Evolutionary conservation across 2,797 vertebrate genomes (phyloP).

Genomic region (Triplophysa bombifrons): DNA sequence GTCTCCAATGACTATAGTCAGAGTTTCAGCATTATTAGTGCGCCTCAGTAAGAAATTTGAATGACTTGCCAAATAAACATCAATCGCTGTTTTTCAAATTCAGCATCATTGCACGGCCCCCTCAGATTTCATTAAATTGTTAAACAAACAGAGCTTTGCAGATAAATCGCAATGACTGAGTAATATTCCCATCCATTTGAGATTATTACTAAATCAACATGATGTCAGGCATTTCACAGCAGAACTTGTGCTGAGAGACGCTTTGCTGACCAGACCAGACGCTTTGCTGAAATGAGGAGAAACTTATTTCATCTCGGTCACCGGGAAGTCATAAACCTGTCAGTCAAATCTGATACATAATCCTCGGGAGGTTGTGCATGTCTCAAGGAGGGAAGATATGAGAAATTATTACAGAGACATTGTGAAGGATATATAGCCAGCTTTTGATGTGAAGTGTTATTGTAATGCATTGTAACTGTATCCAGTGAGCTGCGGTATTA

Average conservation of each 20-base stretch:
- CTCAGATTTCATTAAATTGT: constrained; percentile 33
- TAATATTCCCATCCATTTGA: constrained; percentile 21
- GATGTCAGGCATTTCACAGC: constrained; percentile 28
- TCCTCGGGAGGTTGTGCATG: constrained; percentile 6
- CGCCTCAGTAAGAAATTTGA: background rate
- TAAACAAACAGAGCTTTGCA: constrained; percentile 9
- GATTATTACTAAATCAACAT: constrained; percentile 36
- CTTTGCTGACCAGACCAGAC: constrained; percentile 12
- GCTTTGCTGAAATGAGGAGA: constrained; percentile 21
- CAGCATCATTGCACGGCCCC: background rate
- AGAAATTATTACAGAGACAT: constrained; percentile 30
- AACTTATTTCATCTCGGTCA: constrained; percentile 25
- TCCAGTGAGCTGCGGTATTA: background rate
- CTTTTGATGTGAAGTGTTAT: background rate
- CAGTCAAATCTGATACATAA: constrained; percentile 31
- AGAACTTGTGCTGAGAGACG: constrained; percentile 12
- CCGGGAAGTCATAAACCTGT: constrained; percentile 41
- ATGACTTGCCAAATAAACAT: constrained; percentile 7
- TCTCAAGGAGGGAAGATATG: constrained; percentile 9
- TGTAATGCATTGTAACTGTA: constrained; percentile 15
- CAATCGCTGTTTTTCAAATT: constrained; percentile 9
- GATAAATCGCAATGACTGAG: constrained; percentile 10
- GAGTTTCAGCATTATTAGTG: background rate
- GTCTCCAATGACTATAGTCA: no score
- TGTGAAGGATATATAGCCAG: background rate